Conservation (phyloP, 35 echinoderm and acorn worm genomes). For the Acanthaster planci region DNA sequence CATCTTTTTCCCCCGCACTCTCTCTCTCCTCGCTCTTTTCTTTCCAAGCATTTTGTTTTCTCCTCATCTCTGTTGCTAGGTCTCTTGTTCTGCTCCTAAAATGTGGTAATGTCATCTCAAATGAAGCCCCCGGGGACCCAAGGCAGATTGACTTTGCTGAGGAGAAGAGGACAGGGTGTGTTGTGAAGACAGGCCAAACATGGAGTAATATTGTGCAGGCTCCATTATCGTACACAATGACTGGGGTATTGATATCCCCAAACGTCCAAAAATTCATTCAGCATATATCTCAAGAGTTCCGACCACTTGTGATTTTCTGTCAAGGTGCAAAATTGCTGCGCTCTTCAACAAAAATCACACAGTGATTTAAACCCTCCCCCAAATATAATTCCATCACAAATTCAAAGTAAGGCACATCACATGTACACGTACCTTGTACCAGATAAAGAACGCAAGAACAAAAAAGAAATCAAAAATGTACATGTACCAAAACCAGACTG, state of each 20-base stretch:
- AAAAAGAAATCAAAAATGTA: too few species aligned
- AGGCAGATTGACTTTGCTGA: conserved; percentile 15
- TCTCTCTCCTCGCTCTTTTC: conserved; percentile 15
- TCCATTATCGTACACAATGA: conserved; percentile 18
- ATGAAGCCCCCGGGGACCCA: neutral
- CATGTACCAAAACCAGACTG: too few species aligned
- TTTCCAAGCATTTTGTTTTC: neutral
- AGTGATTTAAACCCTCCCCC: too few species aligned
- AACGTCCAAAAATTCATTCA: too few species aligned
- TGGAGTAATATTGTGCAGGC: conserved; percentile 15
- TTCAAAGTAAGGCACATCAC: too few species aligned
- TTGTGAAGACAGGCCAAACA: conserved; percentile 14
- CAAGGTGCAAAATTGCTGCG: too few species aligned
- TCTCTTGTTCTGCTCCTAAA: conserved; percentile 28
- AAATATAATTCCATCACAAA: too few species aligned
- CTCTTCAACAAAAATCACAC: too few species aligned
- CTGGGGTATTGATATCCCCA: neutral
- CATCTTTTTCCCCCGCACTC: conserved; percentile 17
- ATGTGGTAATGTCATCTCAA: conserved; percentile 33
- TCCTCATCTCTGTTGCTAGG: conserved; percentile 16
- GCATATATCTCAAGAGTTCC: too few species aligned
- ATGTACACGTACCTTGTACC: too few species aligned
- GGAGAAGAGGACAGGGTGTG: neutral
- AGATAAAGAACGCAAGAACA: too few species aligned
- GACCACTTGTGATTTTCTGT: too few species aligned